A percentile compares a stretch with the other conserved stretches of the same genome.
Conservation (phyloP, 2,888 invertebrate genomes). For the Xestoiulus laeticollis region DNA sequence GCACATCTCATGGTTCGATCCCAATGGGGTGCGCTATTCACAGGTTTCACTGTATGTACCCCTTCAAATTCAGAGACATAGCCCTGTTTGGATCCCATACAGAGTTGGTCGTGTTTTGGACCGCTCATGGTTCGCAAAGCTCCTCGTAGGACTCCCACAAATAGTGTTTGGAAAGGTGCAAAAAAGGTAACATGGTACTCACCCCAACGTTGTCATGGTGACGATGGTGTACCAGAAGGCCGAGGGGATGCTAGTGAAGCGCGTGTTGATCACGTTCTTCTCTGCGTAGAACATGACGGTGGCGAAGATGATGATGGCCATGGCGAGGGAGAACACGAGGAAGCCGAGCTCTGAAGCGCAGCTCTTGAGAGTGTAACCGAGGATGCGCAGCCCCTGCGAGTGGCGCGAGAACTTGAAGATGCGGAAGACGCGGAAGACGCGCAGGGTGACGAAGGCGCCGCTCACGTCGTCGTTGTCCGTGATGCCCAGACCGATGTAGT, state of each 20-base stretch:
- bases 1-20: no score
- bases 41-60: no score
- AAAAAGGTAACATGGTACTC: no score
- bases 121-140: no score
- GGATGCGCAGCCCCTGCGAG: slow-evolving; percentile 96
- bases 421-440: slow-evolving; percentile 99
- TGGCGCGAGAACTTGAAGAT: slow-evolving; percentile 99
- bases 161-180: no score
- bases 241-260: slow-evolving; percentile 99
- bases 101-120: no score
- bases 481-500: slow-evolving; percentile 97
- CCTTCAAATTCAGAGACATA: no score
- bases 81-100: no score
- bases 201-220: slow-evolving; percentile 99
- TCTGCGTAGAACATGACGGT: slow-evolving; percentile 99
- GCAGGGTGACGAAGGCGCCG: slow-evolving; percentile 97
- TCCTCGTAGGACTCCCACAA: no score
- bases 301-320: slow-evolving; percentile 99
- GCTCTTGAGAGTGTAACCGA: slow-evolving; percentile 98
- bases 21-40: no score
- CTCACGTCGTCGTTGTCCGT: slow-evolving; percentile 99
- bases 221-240: slow-evolving; percentile 99
- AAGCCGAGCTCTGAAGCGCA: slow-evolving; percentile 99
- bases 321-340: slow-evolving; percentile 97
- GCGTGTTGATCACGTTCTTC: slow-evolving; percentile 96